Conservation (phyloP, 2,113 vertebrate genomes). For the Panurus biarmicus region DNA sequence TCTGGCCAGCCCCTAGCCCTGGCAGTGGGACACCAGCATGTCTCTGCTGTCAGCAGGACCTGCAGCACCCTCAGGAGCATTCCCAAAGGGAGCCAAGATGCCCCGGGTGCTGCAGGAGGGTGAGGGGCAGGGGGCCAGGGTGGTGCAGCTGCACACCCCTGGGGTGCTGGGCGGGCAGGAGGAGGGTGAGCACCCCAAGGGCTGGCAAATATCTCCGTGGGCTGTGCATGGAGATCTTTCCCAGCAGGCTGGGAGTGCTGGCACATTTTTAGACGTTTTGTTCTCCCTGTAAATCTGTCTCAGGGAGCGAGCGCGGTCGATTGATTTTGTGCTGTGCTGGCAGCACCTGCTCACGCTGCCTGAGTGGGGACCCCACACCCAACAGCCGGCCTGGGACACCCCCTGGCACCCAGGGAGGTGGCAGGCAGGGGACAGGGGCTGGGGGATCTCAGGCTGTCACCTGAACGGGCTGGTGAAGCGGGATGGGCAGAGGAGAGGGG, state of each 20-base stretch:
- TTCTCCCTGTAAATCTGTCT: not conserved
- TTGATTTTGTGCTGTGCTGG: not conserved
- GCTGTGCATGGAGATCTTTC: not conserved
- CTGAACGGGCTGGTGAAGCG: accelerated
- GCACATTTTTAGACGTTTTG: slow-evolving; percentile 16
- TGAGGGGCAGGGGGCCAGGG: not conserved
- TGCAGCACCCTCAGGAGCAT: not conserved
- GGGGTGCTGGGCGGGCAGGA: accelerated
- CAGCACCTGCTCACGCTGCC: not conserved
- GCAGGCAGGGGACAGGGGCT: not conserved
- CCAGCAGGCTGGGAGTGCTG: not conserved
- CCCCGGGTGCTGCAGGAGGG: not conserved
- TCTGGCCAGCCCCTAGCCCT: not conserved
- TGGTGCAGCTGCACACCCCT: not conserved
- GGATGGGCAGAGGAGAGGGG: not conserved
- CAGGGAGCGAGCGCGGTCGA: accelerated
- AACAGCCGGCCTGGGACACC: accelerated
- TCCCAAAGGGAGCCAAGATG: not conserved
- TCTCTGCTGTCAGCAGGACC: not conserved
- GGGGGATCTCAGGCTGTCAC: not conserved
- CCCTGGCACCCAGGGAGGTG: not conserved
- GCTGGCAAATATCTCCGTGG: accelerated
- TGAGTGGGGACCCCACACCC: not conserved
- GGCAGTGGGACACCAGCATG: not conserved
- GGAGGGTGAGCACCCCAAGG: not conserved